Evolutionary conservation across 2,888 invertebrate species (phyloP), one percentile per base, ranked within the genome.

Genomic region (Spisula subtruncata): DNA sequence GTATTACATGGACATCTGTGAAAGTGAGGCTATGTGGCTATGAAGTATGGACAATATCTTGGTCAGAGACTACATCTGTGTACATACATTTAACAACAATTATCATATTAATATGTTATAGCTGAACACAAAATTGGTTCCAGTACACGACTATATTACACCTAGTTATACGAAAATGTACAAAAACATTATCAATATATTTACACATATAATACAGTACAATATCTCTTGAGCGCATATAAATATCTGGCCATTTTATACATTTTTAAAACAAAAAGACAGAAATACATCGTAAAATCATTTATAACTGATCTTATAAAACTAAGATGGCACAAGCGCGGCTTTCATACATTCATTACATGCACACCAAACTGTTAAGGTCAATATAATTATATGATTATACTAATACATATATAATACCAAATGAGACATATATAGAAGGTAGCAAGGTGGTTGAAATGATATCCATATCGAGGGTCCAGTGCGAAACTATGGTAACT

Each of bases 101-200:
- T 82, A 82, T 35, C 60, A 51, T 46, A 83, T 83, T 48, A 71
- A n/a, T n/a, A n/a, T 12, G 66, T 25, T 71, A 46, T 35, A 79
- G 81, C 48, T 86, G 86, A 86, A 86, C 86, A 86, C 86, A 86
- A 86, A 80, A 81, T 75, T 86, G 86, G 86, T 86, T 86, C 80
- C 54, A 71, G n/a, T 71, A 71, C n/a, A 86, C 29, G n/a, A 51
- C 46, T 71, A 56, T 81, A 81, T 86, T 81, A 80, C 80, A 86
- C 54, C 80, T 86, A 80, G 80, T 56, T 85, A 29, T 81, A 86
- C 60, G 35, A 86, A 60, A 86, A 86, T 80, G 80, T 86, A 80
- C 80, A 86, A 54, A 86, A 60, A 75, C 75, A 25, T 56, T 32
- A 25, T 60, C 80, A 79, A 75, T 80, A 85, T 79, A 85, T 85